phyloP scores from a whole-genome alignment of 2,113 vertebrate genomes.

The Rattus rattus region DNA sequence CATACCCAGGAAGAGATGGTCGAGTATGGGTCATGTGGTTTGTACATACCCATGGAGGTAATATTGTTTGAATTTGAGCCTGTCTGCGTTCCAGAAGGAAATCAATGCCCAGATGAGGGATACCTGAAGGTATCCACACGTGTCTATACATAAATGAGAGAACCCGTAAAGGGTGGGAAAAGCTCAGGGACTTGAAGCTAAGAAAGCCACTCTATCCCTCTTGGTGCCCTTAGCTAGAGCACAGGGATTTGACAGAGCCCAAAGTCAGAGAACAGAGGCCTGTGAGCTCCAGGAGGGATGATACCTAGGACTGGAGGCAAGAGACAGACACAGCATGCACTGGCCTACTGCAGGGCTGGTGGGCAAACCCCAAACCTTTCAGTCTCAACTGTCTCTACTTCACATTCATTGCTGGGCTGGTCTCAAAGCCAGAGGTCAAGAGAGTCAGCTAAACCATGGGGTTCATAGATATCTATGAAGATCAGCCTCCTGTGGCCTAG shows the following conservation, averaged over 20 bases:
- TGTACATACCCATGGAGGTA: too few species aligned
- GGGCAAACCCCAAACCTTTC: background rate
- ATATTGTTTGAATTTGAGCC: background rate
- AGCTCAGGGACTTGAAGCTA: accelerated
- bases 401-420: background rate
- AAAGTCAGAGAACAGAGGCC: background rate
- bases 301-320: too few species aligned
- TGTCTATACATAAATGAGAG: background rate
- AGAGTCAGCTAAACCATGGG: accelerated
- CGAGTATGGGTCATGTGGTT: accelerated
- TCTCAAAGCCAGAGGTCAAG: background rate
- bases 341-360: background rate
- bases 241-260: background rate
- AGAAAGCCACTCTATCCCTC: accelerated
- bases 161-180: background rate
- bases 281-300: background rate
- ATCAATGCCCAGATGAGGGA: accelerated
- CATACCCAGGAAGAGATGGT: too few species aligned
- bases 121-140: accelerated
- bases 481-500: background rate
- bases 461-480: background rate
- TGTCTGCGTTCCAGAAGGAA: background rate
- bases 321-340: accelerated
- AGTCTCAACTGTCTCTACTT: background rate
- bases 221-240: background rate